Conservation (phyloP, 2,113 vertebrate species). For the Platichthys flesus region DNA sequence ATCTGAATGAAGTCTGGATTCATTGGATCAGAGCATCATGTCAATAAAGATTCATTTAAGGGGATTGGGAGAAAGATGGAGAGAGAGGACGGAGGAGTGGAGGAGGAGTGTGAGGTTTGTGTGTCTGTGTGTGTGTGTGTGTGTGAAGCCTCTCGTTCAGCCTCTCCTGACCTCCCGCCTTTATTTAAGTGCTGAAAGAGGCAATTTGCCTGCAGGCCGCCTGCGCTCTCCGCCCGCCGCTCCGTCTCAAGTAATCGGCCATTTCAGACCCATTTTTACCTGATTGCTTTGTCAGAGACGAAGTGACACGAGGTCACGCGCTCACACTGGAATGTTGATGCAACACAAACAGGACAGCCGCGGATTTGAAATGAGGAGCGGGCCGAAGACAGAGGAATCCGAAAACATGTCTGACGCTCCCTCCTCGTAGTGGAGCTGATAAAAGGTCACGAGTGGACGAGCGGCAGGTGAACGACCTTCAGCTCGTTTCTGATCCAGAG, state of each 20-base stretch:
- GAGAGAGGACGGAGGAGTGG: not conserved
- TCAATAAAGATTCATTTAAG: conserved; percentile 58
- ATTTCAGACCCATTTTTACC: conserved; percentile 72
- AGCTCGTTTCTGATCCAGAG: no score
- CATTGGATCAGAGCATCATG: conserved; percentile 39
- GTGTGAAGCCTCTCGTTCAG: conserved; percentile 37
- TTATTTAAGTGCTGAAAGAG: conserved; percentile 73
- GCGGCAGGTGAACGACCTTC: not conserved
- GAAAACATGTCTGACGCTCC: conserved; percentile 44
- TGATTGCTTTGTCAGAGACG: conserved; percentile 70
- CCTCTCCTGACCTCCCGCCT: conserved; percentile 63
- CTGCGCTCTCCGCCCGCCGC: conserved; percentile 18
- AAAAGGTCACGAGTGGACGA: conserved; percentile 1
- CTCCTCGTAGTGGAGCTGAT: conserved; percentile 8
- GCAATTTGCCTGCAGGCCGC: conserved; percentile 65
- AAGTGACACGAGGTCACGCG: conserved; percentile 59
- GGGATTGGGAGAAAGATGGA: conserved; percentile 22
- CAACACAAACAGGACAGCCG: conserved; percentile 52
- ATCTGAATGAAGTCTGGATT: not conserved
- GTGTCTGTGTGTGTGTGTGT: conserved; percentile 41
- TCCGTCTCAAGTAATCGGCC: conserved; percentile 71
- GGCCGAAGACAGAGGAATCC: conserved; percentile 2
- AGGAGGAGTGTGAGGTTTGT: conserved; percentile 2
- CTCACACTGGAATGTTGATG: conserved; percentile 46
- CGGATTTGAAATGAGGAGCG: conserved; percentile 50